Evolutionary conservation across 1,140 invertebrate genomes (phyloP), one percentile per base, ranked within the genome.

Genomic region (Apocrypta bakeri): DNA sequence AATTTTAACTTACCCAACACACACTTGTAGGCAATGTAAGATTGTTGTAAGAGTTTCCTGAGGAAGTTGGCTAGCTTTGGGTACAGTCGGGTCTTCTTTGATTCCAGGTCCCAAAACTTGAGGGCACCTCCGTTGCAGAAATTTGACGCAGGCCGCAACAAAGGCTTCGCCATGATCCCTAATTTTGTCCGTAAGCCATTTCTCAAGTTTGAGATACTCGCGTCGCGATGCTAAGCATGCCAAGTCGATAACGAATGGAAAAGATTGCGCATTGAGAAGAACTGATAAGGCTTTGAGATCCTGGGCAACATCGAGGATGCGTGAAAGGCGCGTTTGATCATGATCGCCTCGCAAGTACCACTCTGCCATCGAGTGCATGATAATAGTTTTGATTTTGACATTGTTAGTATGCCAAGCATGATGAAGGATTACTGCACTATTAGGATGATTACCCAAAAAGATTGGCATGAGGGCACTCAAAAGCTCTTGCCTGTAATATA

Each of bases 181-280:
- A 68, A 99, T 98, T 92, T 99, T 99, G 89, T 99, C 99, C 1
- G 96, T 95, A 0, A 99, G 91, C 98, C 99, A 99, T 91, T 99
- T 99, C 89, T 99, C 99, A 9, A 99, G 91, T 91, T 99, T 99
- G 0, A 99, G 92, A 92, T 99, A 99, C 91, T 99, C 99, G 77
- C 99, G 92, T 81, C 98, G 92, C 0, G 98, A 99, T 0, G 99
- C 98, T 64, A 99, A 92, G 91, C 98, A 99, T 0, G 99, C 98
- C 74, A 99, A 92, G 92, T 99, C 99, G 86, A 99, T 99, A 4
- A 99, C 97, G 93, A 99, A 99, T 24, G 97, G 95, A 92, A 98
- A 98, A 0, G 97, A 97, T 82, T 97, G 96, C 1, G 96, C 96
- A 92, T 99, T 99, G 1, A 99, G 92, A n/a, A 99, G 92, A 84